Evolutionary conservation across 2,797 vertebrate species (phyloP).

Genomic region (Paedocypris micromegethes): DNA sequence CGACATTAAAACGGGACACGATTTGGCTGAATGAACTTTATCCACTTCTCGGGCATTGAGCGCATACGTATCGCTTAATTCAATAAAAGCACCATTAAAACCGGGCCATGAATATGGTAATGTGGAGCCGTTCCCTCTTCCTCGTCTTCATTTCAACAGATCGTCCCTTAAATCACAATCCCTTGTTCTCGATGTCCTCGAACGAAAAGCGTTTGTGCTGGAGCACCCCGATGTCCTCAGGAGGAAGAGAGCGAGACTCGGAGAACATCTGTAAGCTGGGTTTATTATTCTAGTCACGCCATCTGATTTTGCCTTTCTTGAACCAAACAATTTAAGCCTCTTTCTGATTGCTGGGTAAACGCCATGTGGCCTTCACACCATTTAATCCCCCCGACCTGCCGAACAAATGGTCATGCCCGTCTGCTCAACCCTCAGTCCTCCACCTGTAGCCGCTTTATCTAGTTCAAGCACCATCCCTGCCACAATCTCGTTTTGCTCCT

Average conservation of each 20-base stretch:
- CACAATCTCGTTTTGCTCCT: slow-evolving; percentile 29
- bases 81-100: slow-evolving; percentile 33
- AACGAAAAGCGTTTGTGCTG: neutral
- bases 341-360: slow-evolving; percentile 61
- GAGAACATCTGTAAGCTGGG: slow-evolving; percentile 8
- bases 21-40: slow-evolving; percentile 40
- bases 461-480: slow-evolving; percentile 13
- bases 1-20: slow-evolving; percentile 29
- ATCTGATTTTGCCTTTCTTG: slow-evolving; percentile 10
- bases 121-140: slow-evolving; percentile 27
- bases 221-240: neutral
- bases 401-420: slow-evolving; percentile 48
- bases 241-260: slow-evolving; percentile 14
- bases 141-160: slow-evolving; percentile 33
- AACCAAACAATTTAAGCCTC: slow-evolving; percentile 47
- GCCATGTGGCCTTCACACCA: slow-evolving; percentile 62
- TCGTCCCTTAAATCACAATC: slow-evolving; percentile 19
- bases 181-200: too few relatives aligned
- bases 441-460: slow-evolving; percentile 29
- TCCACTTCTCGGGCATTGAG: slow-evolving; percentile 24
- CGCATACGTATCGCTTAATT: slow-evolving; percentile 42
- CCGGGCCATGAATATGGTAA: slow-evolving; percentile 29
- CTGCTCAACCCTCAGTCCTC: slow-evolving; percentile 26
- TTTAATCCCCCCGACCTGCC: slow-evolving; percentile 56
- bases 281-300: slow-evolving; percentile 9